Evolutionary conservation across 2,113 vertebrate genomes (phyloP).

Genomic region (Tragelaphus strepsiceros): DNA sequence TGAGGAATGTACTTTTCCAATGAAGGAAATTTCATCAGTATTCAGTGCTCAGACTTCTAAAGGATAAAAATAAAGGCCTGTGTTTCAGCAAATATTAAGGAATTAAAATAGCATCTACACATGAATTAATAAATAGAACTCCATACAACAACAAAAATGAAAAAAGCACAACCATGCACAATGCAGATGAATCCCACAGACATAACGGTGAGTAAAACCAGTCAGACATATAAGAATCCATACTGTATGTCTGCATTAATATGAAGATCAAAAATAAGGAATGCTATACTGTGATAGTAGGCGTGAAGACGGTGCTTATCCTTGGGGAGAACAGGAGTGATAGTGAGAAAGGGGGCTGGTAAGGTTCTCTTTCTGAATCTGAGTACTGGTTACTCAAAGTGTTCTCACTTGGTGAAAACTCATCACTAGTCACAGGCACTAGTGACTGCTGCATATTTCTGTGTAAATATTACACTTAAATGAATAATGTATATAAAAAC

Average conservation of each 20-base stretch:
- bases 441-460: neutral
- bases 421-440: neutral
- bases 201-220: neutral
- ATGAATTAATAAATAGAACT: neutral
- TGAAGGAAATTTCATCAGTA: neutral
- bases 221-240: neutral
- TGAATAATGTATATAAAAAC: neutral
- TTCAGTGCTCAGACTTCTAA: neutral
- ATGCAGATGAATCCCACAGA: neutral
- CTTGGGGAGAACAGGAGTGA: neutral
- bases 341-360: neutral
- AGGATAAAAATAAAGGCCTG: neutral
- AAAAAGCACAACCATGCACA: neutral
- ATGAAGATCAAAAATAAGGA: neutral
- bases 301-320: neutral
- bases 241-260: neutral
- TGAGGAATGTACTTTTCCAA: neutral
- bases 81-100: neutral
- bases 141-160: neutral
- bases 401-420: conserved; percentile 8
- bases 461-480: neutral
- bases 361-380: neutral
- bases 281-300: neutral
- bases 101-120: conserved; percentile 14
- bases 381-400: neutral